These are phyloP conservation scores for Delphinus delphis DNA, from an alignment of 2,113 vertebrate species.

Conservation along the genomic window DNA sequence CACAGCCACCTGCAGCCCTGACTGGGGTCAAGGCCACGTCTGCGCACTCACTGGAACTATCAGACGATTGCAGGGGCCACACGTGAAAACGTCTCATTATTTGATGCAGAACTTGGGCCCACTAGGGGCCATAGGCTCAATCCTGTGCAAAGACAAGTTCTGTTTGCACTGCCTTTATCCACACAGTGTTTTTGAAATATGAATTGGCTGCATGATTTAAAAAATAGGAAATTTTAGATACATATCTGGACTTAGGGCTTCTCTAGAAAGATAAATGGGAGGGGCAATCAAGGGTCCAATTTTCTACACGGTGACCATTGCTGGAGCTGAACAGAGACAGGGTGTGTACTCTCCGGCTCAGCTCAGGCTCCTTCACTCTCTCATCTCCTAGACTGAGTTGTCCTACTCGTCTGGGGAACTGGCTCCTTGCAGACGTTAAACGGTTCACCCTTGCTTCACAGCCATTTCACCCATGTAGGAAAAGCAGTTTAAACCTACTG, in stretches of 20 bases:
- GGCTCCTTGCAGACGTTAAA: not conserved
- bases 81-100: not conserved
- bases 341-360: not conserved
- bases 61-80: not conserved
- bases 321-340: not conserved
- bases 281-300: not conserved
- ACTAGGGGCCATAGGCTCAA: not conserved
- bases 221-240: not conserved
- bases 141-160: not conserved
- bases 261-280: not conserved
- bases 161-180: not conserved
- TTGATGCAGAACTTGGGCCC: not conserved
- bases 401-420: not conserved
- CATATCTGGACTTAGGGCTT: not conserved
- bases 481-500: not conserved
- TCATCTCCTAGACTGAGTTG: too few relatives aligned
- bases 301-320: not conserved
- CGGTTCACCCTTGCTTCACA: not conserved
- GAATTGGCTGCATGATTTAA: not conserved
- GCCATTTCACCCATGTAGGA: not conserved
- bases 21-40: not conserved
- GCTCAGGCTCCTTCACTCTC: not conserved
- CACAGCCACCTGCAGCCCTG: not conserved
- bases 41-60: not conserved
- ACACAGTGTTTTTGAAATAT: not conserved